Base-by-base conservation (phyloP, 1,140 invertebrate species). In the Drosophila sp. region DNA sequence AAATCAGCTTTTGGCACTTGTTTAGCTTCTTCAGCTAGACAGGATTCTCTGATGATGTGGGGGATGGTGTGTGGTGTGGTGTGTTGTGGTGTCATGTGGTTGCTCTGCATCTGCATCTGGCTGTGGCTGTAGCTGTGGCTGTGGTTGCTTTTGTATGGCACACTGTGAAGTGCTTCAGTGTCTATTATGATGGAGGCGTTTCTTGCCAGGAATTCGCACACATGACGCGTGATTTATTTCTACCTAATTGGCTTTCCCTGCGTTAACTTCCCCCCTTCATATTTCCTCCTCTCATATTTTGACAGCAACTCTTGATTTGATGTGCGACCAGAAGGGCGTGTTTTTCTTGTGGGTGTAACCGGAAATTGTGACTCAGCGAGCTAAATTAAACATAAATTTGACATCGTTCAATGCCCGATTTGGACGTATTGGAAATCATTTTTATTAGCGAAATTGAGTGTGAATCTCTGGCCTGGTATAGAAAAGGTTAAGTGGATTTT, bases 1-100 rank as follows among this genome's bases (percentile, higher is more conserved):
- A 87, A 90, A 90, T 90, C 87, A 87, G 87, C 87, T 90, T 90
- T 90, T 90, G 87, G 77, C 87, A 90, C 87, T 89, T 89, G 83
- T 73, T 89, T 53, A 78, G 79, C 76, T 87, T 81, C 80, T 76
- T 83, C 61, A 65, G 54, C 63, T 16, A 45, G 16, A 7, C 7
- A 57, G 54, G 18, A 58, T 58, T 46, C 58, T 50, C 43, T n/a
- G 38, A 63, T 56, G 21, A 50, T 54, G 80, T 45, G 48, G 7
- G 18, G 43, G 21, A 21, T 7, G 4, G 18, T 18, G 4, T 5
- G 7, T 21, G 46, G 21, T 3, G 27, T 27, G 0, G 6, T 5
- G n/a, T 13, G n/a, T 25, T 29, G 46, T 4, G 4, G 25, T 51
- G 36, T 16, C 7, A 21, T 29, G 46, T 8, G 4, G 25, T 43